Percentiles rank a stretch among this genome's conserved stretches.
These are phyloP conservation scores for Astropecten irregularis DNA, from an alignment of 53 echinoderm and acorn worm genomes.

Conservation along the genomic window DNA sequence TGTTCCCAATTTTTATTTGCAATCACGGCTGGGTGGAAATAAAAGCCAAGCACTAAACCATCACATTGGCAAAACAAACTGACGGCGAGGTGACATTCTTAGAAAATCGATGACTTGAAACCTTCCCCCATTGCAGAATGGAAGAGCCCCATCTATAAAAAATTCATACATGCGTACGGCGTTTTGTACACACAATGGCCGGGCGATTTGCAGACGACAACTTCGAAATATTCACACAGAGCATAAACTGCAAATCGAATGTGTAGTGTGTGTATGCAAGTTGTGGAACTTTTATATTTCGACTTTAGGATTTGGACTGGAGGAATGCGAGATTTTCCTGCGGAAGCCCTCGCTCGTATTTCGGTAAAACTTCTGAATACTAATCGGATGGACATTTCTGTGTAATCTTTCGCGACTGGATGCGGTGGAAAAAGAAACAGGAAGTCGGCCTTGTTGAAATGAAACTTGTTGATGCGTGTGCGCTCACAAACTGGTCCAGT, in stretches of 20 bases:
- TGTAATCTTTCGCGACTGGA: conserved; percentile 11
- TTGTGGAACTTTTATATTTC: conserved; percentile 17
- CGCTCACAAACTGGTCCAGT: conserved; percentile 39
- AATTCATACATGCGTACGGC: conserved; percentile 52
- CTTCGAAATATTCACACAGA: not conserved
- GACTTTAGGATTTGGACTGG: not conserved
- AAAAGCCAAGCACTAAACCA: too few species aligned
- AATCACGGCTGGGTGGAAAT: too few species aligned
- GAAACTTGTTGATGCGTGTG: conserved; percentile 60
- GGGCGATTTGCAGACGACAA: not conserved
- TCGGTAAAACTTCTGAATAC: conserved; percentile 13
- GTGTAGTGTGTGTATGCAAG: not conserved
- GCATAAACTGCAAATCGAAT: too few species aligned
- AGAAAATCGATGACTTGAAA: too few species aligned
- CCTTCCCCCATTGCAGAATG: not conserved
- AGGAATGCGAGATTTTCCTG: conserved; percentile 45
- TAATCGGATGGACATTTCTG: conserved; percentile 10
- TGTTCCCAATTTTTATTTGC: too few species aligned
- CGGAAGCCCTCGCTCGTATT: conserved; percentile 26
- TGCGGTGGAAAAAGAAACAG: conserved; percentile 10
- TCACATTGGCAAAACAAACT: too few species aligned
- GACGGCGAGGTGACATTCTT: too few species aligned
- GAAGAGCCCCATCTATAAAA: conserved; percentile 37
- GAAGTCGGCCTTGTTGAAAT: not conserved
- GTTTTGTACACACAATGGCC: conserved; percentile 41